Conservation (phyloP, 2,113 vertebrate genomes). For the Laterallus jamaicensis region DNA sequence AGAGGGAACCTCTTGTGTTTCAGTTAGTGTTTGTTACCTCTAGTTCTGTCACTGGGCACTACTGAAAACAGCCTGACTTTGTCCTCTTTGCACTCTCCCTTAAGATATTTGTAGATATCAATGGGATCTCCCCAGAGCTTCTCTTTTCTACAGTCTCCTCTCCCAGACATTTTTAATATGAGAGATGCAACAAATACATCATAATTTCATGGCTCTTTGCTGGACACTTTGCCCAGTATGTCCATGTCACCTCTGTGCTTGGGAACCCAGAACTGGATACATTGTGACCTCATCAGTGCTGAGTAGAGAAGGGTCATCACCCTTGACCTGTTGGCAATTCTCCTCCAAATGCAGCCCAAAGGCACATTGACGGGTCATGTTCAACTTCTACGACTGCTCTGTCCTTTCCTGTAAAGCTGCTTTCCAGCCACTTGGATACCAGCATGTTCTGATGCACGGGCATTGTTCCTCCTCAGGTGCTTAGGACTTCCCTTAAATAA, state of each 20-base stretch:
- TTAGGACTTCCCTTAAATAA: background rate
- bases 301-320: background rate
- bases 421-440: background rate
- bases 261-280: background rate
- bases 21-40: too few relatives aligned
- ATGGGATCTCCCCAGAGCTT: too few relatives aligned
- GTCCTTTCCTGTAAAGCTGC: background rate
- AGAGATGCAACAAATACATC: background rate
- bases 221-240: background rate
- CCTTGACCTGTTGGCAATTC: background rate
- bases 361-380: background rate
- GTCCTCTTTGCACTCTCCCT: too few relatives aligned
- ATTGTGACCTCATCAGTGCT: background rate
- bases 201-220: background rate
- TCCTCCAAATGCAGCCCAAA: background rate
- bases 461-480: background rate
- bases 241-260: background rate
- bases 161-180: background rate
- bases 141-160: too few relatives aligned
- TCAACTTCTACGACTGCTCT: background rate
- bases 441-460: background rate
- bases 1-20: too few relatives aligned
- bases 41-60: too few relatives aligned
- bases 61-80: too few relatives aligned
- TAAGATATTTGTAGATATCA: too few relatives aligned